Conservation (phyloP, 2,113 vertebrate genomes). For the Amblyopsis rosae region DNA sequence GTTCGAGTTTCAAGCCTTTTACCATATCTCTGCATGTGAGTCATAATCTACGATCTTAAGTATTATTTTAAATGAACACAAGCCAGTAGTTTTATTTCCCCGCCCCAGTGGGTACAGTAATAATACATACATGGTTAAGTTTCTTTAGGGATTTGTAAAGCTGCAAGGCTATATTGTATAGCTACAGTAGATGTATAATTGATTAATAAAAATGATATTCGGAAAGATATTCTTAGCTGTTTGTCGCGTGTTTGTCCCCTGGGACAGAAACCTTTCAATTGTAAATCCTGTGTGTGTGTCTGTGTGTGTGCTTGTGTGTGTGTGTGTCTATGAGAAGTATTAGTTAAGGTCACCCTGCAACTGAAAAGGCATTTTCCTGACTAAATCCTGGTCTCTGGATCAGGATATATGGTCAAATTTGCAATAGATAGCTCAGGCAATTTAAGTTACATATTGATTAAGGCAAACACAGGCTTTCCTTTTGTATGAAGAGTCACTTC, state of each 20-base stretch:
- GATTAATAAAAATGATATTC: conserved; percentile 74
- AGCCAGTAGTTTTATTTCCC: conserved; percentile 59
- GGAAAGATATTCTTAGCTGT: conserved; percentile 18
- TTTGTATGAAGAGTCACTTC: not conserved
- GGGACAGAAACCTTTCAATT: not conserved
- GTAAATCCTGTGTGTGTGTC: not conserved
- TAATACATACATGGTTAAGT: conserved; percentile 44
- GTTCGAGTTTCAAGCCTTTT: conserved; percentile 8
- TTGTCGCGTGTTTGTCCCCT: not conserved
- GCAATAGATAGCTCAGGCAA: not conserved
- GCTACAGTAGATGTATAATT: conserved; percentile 67
- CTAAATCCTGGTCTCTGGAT: not conserved
- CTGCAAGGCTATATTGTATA: conserved; percentile 73
- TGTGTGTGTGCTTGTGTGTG: not conserved
- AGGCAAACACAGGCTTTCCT: not conserved
- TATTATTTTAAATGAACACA: conserved; percentile 54
- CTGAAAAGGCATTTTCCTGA: too few species aligned
- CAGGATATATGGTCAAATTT: not conserved
- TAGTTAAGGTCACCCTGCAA: too few species aligned
- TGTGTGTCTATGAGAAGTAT: too few species aligned
- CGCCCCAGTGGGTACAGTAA: conserved; percentile 47
- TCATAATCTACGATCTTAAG: conserved; percentile 39
- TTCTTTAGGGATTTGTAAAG: conserved; percentile 69
- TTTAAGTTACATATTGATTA: not conserved
- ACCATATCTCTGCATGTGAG: conserved; percentile 55